Percentiles rank a stretch among this genome's conserved stretches.
phyloP scores from a whole-genome alignment of 2,113 vertebrate species.

The Plecturocebus donacophilus region DNA sequence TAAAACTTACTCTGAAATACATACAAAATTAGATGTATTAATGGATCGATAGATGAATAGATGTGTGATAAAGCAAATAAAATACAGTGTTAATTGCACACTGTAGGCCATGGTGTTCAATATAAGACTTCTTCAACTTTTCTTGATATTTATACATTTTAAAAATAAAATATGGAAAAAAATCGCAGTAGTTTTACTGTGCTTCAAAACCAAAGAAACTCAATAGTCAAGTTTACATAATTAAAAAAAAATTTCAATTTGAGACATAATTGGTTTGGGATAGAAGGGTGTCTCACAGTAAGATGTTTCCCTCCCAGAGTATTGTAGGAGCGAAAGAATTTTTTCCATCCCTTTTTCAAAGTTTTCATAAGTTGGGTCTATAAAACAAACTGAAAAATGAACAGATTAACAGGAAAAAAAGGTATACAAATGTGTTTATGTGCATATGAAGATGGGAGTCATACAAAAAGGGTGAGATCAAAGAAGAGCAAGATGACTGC shows the following conservation, averaged over 20 bases:
- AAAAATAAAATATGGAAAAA: not conserved
- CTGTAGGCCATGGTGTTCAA: not conserved
- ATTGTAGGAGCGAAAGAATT: not conserved
- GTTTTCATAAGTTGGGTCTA: not conserved
- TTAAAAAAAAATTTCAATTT: not conserved
- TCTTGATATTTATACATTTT: not conserved
- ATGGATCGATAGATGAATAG: not conserved
- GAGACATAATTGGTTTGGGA: not conserved
- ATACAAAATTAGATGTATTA: not conserved
- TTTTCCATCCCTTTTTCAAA: not conserved
- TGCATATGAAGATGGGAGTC: not conserved
- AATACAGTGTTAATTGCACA: not conserved
- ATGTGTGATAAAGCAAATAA: not conserved
- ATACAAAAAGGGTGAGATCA: not conserved
- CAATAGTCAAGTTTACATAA: not conserved
- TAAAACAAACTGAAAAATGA: not conserved
- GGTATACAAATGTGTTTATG: not conserved
- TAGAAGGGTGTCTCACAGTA: not conserved
- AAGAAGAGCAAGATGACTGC: not conserved
- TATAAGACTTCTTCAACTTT: not conserved
- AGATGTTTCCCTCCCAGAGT: not conserved
- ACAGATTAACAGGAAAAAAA: not conserved
- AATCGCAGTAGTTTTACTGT: not conserved
- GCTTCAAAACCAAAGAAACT: not conserved
- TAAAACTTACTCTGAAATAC: not conserved